Percentiles rank a stretch among this genome's conserved stretches.
These are phyloP conservation scores for Xyrichtys novacula DNA, from an alignment of 2,797 vertebrate genomes.

Conservation along the genomic window DNA sequence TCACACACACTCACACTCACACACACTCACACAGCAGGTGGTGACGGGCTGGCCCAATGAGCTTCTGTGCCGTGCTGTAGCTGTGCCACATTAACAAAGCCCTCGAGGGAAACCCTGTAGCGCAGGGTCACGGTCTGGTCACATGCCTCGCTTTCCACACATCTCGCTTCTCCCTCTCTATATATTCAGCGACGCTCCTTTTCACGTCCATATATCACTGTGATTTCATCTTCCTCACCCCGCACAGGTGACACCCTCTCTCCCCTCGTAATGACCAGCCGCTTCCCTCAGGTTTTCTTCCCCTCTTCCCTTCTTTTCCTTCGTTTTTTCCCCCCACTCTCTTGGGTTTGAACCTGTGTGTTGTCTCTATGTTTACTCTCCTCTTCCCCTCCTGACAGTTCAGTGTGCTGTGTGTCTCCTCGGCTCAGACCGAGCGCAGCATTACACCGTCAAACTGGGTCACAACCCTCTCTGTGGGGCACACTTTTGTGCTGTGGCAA, in stretches of 20 bases:
- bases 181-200: constrained; percentile 41
- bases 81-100: constrained; percentile 79
- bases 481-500: constrained; percentile 46
- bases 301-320: not conserved
- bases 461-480: constrained; percentile 69
- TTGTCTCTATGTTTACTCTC: constrained; percentile 11
- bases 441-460: constrained; percentile 77
- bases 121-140: constrained; percentile 76
- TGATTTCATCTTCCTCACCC: constrained; percentile 20
- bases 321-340: not conserved
- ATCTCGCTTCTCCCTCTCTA: constrained; percentile 52
- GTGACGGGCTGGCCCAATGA: constrained; percentile 71
- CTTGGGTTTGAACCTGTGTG: constrained; percentile 15
- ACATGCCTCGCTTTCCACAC: constrained; percentile 73
- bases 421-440: constrained; percentile 40
- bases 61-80: constrained; percentile 66
- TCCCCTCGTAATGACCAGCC: not conserved
- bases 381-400: constrained; percentile 37
- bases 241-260: not conserved
- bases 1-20: constrained; percentile 33
- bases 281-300: not conserved
- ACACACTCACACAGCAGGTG: constrained; percentile 68
- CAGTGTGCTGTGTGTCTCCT: constrained; percentile 45
- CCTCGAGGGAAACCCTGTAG: constrained; percentile 76
- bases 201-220: constrained; percentile 33